Evolutionary conservation across 2,113 vertebrate species (phyloP).

Genomic region (Eptesicus fuscus): DNA sequence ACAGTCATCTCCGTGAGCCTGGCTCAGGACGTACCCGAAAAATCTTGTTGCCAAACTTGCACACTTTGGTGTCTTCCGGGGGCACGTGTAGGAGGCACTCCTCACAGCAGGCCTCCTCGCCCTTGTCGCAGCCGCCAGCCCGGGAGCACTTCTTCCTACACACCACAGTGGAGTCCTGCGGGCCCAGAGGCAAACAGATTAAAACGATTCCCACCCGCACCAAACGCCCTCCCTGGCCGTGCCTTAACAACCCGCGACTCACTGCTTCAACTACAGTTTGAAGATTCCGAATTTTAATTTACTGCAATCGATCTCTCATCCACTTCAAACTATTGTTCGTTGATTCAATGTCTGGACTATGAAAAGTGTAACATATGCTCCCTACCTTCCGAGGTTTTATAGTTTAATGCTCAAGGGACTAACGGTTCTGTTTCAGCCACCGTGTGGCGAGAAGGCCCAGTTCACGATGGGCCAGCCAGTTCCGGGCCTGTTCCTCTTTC

Average conservation of each 20-base stretch:
- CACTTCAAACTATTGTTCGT: neutral
- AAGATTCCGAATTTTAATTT: neutral
- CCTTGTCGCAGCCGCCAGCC: slow-evolving; percentile 83
- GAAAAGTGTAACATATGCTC: neutral
- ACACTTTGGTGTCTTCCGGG: slow-evolving; percentile 91
- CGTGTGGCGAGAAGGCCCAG: neutral
- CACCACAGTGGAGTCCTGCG: slow-evolving; percentile 93
- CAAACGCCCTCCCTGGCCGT: neutral
- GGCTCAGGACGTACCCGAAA: slow-evolving; percentile 87
- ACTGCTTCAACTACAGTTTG: neutral
- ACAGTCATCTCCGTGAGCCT: neutral
- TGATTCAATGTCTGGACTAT: neutral
- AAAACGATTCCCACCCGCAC: neutral
- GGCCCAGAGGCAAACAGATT: slow-evolving; percentile 37
- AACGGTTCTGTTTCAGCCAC: neutral
- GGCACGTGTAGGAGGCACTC: slow-evolving; percentile 89
- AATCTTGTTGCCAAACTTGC: slow-evolving; percentile 93
- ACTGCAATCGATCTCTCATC: neutral
- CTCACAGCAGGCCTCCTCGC: slow-evolving; percentile 86
- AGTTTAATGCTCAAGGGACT: neutral
- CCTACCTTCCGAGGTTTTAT: neutral
- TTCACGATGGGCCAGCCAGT: rapidly evolving
- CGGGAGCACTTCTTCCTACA: slow-evolving; percentile 90
- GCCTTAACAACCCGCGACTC: neutral
- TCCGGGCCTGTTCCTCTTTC: neutral